These are phyloP conservation scores for Bettongia penicillata DNA, from an alignment of 2,113 vertebrate species.

Conservation along the genomic window DNA sequence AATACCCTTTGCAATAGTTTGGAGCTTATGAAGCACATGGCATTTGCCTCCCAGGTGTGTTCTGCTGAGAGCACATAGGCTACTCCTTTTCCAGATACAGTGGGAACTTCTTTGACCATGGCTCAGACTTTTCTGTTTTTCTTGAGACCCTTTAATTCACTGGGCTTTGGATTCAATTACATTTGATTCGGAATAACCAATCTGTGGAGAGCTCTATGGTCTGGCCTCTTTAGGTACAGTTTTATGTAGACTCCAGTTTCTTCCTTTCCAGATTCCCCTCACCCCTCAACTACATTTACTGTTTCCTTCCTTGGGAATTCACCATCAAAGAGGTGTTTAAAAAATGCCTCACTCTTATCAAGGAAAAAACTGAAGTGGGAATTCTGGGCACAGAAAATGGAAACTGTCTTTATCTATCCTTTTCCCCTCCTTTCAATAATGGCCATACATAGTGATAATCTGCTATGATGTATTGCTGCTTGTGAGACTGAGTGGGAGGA, in stretches of 20 bases:
- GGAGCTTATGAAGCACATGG: conserved; percentile 47
- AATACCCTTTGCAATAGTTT: conserved; percentile 46
- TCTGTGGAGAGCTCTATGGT: conserved; percentile 17
- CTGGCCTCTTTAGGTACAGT: conserved; percentile 19
- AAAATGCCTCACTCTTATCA: conserved; percentile 39
- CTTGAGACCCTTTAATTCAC: conserved; percentile 61
- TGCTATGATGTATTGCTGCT: conserved; percentile 42
- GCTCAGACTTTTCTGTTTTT: conserved; percentile 30
- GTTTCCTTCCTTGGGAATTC: conserved; percentile 31
- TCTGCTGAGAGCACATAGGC: conserved; percentile 36
- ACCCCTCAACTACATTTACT: neutral
- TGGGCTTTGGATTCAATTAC: conserved; percentile 50
- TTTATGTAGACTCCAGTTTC: conserved; percentile 17
- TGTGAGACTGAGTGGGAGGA: conserved; percentile 63
- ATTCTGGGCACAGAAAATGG: conserved; percentile 29
- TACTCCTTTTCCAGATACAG: conserved; percentile 58
- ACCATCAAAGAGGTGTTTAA: conserved; percentile 29
- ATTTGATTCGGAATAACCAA: conserved; percentile 46
- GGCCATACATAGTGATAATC: conserved; percentile 36
- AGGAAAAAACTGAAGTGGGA: conserved; percentile 54
- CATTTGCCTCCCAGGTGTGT: conserved; percentile 43
- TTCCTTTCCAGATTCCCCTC: neutral
- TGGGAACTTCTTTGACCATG: conserved; percentile 59
- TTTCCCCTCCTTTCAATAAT: conserved; percentile 4
- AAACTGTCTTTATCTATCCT: conserved; percentile 36